Evolutionary conservation across 2,113 vertebrate species (phyloP), one percentile per base, ranked within the genome.

Genomic region (Oceanites oceanicus): DNA sequence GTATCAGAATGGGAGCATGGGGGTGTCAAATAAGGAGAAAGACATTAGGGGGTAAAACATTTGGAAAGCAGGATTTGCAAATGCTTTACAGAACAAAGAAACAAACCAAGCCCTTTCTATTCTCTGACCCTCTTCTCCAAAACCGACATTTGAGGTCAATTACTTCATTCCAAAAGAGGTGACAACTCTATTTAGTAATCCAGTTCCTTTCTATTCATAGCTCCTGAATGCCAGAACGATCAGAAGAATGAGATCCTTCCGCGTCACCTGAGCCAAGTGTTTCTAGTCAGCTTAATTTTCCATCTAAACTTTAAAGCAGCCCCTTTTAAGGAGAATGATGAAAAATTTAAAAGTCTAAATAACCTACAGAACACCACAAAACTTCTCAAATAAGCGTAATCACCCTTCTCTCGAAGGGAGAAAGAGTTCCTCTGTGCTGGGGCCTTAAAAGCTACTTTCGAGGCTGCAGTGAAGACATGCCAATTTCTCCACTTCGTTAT

Each of bases 391-490:
- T 47, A 3, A 59, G 7, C 27, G 9, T 10, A 67, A 82, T 13
- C 21, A 32, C 34, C 15, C 7, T 63, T 56, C 21, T 65, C 6
- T 11, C 42, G 72, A 86, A 82, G 6, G 11, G 11, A 75, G 29
- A 38, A 50, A 44, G 10, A 20, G 13, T 45, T 76, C 3, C 0
- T n/a, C 23, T 2, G 7, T 38, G 16, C n/a, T 36, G 4, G 10
- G 38, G 29, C 15, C 15, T 34, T 50, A 67, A 50, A 80, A 50
- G 34, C 40, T 81, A 65, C 26, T 77, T 66, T 36, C 10, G 1
- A 45, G 29, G 52, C 30, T 16, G 2, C 22, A 62, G 14, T 13
- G 55, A 65, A 42, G 68, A 68, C 9, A 12, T 5, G 34, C 3
- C 30, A 40, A 15, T 32, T 65, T 23, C 45, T 77, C 25, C 9